These are phyloP conservation scores for Volucella bombylans DNA, from an alignment of 2,888 invertebrate genomes.

Conservation along the genomic window DNA sequence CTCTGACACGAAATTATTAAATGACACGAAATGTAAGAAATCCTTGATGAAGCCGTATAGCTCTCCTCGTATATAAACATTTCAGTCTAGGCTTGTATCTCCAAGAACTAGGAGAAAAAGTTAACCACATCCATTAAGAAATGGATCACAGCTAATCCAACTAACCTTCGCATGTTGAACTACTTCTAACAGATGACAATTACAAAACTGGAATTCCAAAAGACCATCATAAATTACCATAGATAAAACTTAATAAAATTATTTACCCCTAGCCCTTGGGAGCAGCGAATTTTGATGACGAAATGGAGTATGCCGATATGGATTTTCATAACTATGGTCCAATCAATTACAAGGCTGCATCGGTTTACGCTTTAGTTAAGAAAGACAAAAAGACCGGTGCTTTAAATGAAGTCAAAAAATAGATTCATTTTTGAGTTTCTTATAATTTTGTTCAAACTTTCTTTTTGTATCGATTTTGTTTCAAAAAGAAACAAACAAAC, in stretches of 20 bases:
- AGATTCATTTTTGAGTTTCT: constrained; percentile 11
- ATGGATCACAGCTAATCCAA: background rate
- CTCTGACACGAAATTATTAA: no score
- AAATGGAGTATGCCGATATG: constrained; percentile 94
- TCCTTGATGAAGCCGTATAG: no score
- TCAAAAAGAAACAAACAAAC: no score
- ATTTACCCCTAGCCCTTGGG: constrained; percentile 87
- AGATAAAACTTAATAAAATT: constrained; percentile 58
- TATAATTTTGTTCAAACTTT: constrained; percentile 10
- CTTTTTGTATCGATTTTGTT: constrained; percentile 14
- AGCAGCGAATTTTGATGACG: constrained; percentile 85
- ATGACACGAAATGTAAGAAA: no score
- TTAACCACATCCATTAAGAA: no score
- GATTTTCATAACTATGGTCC: constrained; percentile 95
- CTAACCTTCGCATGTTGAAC: constrained; percentile 26
- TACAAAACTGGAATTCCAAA: background rate
- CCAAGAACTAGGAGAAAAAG: no score
- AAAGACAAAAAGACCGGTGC: constrained; percentile 83
- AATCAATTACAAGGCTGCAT: constrained; percentile 95
- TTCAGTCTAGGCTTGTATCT: no score
- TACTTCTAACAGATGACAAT: constrained; percentile 7
- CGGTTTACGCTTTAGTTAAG: constrained; percentile 90
- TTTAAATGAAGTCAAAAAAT: constrained; percentile 78
- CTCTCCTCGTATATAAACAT: no score
- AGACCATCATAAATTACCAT: background rate